Base-by-base conservation (phyloP, 2,797 vertebrate species). In the Mionectes olivaceus region DNA sequence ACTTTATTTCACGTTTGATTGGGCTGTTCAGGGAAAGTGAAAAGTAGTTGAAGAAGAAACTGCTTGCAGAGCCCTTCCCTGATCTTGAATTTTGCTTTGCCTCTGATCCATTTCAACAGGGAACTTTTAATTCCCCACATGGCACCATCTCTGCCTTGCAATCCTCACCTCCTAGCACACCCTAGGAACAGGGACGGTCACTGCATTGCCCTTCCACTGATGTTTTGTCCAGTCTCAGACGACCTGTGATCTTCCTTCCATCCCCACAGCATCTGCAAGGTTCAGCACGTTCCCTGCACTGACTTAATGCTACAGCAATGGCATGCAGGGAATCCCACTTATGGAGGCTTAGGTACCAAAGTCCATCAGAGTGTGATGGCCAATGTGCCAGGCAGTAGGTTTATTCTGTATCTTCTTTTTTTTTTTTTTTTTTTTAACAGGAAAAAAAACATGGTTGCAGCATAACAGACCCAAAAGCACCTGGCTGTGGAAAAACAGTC, bases 241-340 rank as follows among this genome's bases (percentile, higher is more conserved):
- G 0, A 53, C 17, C 57, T 28, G 11, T 17, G 13, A 33, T 37
- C 17, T 59, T 80, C 25, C 35, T 83, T 80, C 23, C n/a, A 77
- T 70, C 30, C 37, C 32, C 23, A 46, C 2, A 3, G 2, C 6
- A 23, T 10, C 19, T 65, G 30, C 61, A 65, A 87, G 30, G 27
- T 49, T 35, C 55, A 57, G 43, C 0, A 0, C 52, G 35, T 17
- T 86, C 37, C 32, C 33, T 30, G 4, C 6, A 4, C 17, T 23
- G 27, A 64, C 23, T 37, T 30, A 43, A 22, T 6, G 7, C 16
- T 37, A 19, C 49, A 53, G 35, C 13, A 37, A 17, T 3, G 49
- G 19, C 3, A 2, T 1, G 0, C 17, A 46, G 41, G 9, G 11
- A 5, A 1, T 41, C 21, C 4, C 1, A 1, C 35, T 47, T 22